Base-by-base conservation (phyloP, 2,113 vertebrate genomes). In the Sakesphorus luctuosus region DNA sequence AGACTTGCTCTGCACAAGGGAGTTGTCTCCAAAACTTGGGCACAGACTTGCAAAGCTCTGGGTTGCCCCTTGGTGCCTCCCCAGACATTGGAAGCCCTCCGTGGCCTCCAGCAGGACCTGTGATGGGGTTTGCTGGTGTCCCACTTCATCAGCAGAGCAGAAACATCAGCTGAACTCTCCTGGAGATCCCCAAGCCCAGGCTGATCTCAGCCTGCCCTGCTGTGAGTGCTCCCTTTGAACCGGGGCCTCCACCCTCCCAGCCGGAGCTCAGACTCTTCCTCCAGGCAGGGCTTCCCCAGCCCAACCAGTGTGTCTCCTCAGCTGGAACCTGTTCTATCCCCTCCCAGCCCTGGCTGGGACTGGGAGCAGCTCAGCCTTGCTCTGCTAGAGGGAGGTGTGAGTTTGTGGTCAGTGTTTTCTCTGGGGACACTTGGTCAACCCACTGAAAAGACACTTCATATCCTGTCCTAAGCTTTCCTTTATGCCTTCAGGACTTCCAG, bases 221-320 rank as follows among this genome's bases (percentile, higher is more conserved):
- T 18, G 52, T 17, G 31, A 18, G 28, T 0, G 13, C 44, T 65
- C 2, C 0, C 31, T 59, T 35, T n/a, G 26, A 67, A n/a, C 46
- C 5, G 14, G 63, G 84, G 21, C 53, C 87, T 89, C 29, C 61
- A 11, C 23, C 67, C 56, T 89, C 9, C 9, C 0, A 21, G 46
- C 38, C 36, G 29, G 47, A 69, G 79, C 36, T 90, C 2, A 7
- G 68, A 67, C 33, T 80, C 52, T 68, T 86, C 72, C 78, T 75
- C 3, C 0, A 11, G 87, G 46, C 40, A 71, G 74, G 69, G 58
- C 84, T 82, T 78, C n/a, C 43, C 50, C 38, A 24, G 52, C 33
- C n/a, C 46, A 74, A 71, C 0, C 3, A 33, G 47, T 6, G 12
- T 6, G 95, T 84, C 36, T 47, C 28, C 50, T 78, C 14, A 9